phyloP scores from a whole-genome alignment of 2,888 invertebrate genomes.

The Griposia aprilina region DNA sequence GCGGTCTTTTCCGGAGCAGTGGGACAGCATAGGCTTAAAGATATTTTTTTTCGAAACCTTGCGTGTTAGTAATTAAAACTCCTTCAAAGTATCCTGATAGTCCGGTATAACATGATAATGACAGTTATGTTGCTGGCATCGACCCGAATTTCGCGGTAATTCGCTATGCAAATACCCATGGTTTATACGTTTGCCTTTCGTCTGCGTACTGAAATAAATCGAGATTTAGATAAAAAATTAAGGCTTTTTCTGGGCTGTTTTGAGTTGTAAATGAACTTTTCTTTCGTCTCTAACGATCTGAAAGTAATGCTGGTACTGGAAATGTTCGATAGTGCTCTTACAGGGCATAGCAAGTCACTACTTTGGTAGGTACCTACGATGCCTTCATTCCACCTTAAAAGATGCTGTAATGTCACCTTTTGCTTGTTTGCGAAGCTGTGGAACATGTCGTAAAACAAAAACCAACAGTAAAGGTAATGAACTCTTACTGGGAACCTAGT shows the following conservation, averaged over 20 bases:
- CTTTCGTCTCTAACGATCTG: neutral
- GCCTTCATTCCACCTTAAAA: neutral
- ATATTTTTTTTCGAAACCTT: neutral
- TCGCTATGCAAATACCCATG: slow-evolving; percentile 47
- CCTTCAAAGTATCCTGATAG: slow-evolving; percentile 7
- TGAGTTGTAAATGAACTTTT: neutral
- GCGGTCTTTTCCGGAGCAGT: neutral
- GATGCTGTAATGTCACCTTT: neutral
- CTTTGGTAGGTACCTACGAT: neutral
- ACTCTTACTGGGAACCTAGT: neutral
- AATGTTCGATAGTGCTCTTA: neutral
- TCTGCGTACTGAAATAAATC: slow-evolving; percentile 7
- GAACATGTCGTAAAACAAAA: neutral
- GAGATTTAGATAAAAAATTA: neutral
- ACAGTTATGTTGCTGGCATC: slow-evolving; percentile 55
- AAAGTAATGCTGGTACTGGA: neutral
- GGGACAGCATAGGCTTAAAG: neutral
- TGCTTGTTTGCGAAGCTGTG: neutral
- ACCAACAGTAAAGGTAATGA: neutral
- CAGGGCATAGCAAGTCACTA: neutral
- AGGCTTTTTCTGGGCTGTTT: neutral
- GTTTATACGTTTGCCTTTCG: slow-evolving; percentile 15
- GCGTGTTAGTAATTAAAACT: neutral
- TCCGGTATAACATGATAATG: slow-evolving; percentile 24
- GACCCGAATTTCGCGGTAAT: slow-evolving; percentile 49